Evolutionary conservation across 92 coral and sea anemone species (phyloP), one percentile per base, ranked within the genome.

Genomic region (Pocillopora meandrina): DNA sequence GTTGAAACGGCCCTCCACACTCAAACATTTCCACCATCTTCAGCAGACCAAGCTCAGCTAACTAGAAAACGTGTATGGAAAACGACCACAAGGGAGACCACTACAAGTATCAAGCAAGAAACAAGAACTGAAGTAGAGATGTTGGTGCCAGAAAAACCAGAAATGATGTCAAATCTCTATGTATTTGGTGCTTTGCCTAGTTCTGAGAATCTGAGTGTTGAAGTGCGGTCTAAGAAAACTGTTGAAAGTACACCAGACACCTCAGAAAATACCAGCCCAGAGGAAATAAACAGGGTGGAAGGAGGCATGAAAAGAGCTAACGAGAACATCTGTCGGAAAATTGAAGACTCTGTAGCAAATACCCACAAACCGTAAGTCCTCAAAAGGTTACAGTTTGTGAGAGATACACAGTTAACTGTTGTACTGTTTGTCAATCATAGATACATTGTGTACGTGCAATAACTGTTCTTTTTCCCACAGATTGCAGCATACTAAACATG

Each of bases 41-140:
- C 92, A 9, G 84, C 97, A 17, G 97, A 91, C 60, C 85, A 75
- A 80, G 86, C 92, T 18, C 91, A 90, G 75, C 84, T 89, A 14
- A 86, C 88, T 1, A 93, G 99, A 69, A 96, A 89, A 62, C 87
- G 99, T 56, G 93, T 97, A 52, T 96, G 98, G 98, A 81, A 85
- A 61, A 96, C 99, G 58, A 96, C 99, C 57, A 96, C 99, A 33
- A 87, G 97, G 75, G 99, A 96, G 87, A 96, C 98, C 10, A 92
- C 96, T 35, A 92, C 99, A 70, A 96, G 99, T 74, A 93, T 96
- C 36, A 92, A 90, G 87, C 98, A 94, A 56, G 98, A 96, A 74
- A 96, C 98, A 23, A 89, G 97, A 73, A 94, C 96, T 31, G 99
- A 96, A 75, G 92, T 96, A 19, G 99, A 96, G 83, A 93, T 95